Conservation (phyloP, 2,113 vertebrate genomes). For the Nycticorax nycticorax region DNA sequence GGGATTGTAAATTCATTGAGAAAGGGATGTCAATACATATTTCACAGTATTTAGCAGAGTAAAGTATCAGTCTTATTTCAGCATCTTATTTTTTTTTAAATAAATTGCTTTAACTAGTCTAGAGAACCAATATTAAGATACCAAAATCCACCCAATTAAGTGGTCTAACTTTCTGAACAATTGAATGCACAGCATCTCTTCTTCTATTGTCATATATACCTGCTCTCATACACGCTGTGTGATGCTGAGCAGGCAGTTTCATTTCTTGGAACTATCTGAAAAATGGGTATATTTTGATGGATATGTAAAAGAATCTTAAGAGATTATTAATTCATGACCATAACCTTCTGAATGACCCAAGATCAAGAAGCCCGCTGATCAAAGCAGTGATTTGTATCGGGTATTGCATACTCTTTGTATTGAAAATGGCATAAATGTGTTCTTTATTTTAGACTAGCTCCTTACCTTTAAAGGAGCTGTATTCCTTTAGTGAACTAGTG, state of each 20-base stretch:
- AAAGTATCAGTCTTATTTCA: not conserved
- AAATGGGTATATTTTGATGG: not conserved
- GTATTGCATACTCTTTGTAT: not conserved
- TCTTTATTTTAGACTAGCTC: not conserved
- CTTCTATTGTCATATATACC: fast-evolving
- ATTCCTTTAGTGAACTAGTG: not conserved
- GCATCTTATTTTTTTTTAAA: not conserved
- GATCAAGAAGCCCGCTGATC: not conserved
- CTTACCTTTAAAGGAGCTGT: not conserved
- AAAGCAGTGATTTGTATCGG: not conserved
- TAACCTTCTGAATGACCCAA: not conserved
- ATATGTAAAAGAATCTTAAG: not conserved
- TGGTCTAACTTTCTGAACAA: not conserved
- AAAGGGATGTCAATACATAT: not conserved
- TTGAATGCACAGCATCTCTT: not conserved
- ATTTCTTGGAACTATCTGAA: not conserved
- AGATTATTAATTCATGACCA: not conserved
- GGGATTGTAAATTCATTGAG: not conserved
- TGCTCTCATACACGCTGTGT: not conserved
- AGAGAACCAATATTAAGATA: not conserved
- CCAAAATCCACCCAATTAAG: not conserved
- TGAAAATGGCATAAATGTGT: not conserved
- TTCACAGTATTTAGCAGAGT: not conserved
- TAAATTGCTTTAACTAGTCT: not conserved
- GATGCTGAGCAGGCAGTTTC: not conserved